Evolutionary conservation across 2,113 vertebrate species (phyloP).

Genomic region (Tragelaphus strepsiceros): DNA sequence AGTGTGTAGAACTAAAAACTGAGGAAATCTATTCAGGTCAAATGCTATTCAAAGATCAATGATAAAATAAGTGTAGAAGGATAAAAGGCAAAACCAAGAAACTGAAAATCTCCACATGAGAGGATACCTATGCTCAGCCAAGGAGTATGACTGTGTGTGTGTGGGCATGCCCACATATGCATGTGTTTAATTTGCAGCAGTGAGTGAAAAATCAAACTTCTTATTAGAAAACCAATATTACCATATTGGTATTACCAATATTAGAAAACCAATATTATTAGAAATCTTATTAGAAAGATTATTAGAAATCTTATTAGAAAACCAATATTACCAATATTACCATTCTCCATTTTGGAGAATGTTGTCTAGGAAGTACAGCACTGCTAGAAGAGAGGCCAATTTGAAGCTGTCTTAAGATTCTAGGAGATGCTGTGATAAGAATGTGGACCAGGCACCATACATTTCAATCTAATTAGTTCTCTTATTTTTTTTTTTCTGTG

Average conservation of each 20-base stretch:
- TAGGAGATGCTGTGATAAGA: background rate
- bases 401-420: background rate
- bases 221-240: background rate
- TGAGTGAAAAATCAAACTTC: background rate
- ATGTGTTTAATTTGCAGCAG: background rate
- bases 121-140: background rate
- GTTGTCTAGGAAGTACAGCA: background rate
- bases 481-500: background rate
- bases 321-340: no score
- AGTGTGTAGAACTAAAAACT: rapidly evolving
- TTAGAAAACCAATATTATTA: no score
- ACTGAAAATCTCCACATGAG: background rate
- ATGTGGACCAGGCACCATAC: background rate
- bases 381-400: background rate
- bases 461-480: background rate
- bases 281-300: no score
- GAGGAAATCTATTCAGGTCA: background rate
- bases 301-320: background rate
- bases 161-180: background rate
- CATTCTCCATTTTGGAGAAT: background rate
- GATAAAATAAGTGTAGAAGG: background rate
- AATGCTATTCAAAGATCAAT: background rate
- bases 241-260: no score
- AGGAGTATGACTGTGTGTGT: background rate
- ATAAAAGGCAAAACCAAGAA: background rate